Evolutionary conservation across 2,888 invertebrate genomes (phyloP), one percentile per base, ranked within the genome.

Genomic region (Limenitis camilla): DNA sequence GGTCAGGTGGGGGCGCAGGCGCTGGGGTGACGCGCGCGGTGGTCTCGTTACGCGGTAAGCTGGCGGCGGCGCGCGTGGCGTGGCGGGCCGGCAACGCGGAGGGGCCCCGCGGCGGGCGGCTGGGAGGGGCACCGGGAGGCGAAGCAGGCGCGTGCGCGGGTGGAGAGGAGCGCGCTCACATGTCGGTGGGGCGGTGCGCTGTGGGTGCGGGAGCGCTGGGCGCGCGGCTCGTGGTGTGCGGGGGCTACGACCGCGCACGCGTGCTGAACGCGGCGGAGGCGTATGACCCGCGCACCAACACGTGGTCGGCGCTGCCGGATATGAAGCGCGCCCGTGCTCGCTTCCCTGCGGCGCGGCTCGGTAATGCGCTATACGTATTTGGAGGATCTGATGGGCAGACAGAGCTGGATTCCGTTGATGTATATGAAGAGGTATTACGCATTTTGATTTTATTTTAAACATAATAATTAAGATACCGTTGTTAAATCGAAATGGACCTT

Each of bases 311-410:
- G 28, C 78, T 93, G 67, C 89, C 92, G 0, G 88, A 90, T 58
- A 94, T 96, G 95, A 89, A 89, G 50, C 90, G 91, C 59, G 91
- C 92, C 52, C 88, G 96, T 55, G 96, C 95, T 0, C 88, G 96
- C 30, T 94, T 95, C 81, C 92, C 93, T 65, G 91, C 93, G 35
- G 92, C 93, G 32, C 58, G 63, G 54, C 82, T 94, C 8, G 86
- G 89, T 42, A 91, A 89, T 61, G 88, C 89, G 59, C 89, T 95
- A n/a, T 94, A 91, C 79, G 94, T 92, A 35, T 88, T 94, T 44
- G 96, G 95, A 50, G 96, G 95, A 35, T 94, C 93, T 65, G 94
- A 96, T 80, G 96, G 96, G 0, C 92, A 92, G 58, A 90, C 91
- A 8, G 96, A 96, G 75, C 87, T 96, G 63, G 91, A 91, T 63